Conservation (phyloP, 2,888 invertebrate species). For the Aspidiotus rigidus region DNA sequence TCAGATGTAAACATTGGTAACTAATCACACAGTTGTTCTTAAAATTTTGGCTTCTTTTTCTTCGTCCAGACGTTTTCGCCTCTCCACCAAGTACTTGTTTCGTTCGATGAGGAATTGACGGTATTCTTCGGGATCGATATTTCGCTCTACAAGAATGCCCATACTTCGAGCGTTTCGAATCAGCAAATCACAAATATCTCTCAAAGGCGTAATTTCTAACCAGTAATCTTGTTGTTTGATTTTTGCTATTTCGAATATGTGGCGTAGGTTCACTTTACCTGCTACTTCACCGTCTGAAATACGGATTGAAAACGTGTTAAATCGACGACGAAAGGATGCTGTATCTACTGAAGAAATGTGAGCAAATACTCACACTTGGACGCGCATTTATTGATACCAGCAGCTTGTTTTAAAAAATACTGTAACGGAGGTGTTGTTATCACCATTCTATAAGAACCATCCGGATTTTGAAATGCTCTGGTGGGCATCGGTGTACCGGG, state of each 20-base stretch:
- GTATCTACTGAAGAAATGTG: neutral
- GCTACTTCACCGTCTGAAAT: constrained; percentile 60
- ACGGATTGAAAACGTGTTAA: constrained; percentile 16
- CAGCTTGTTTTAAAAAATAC: constrained; percentile 87
- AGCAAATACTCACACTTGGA: neutral
- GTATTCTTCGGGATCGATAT: constrained; percentile 71
- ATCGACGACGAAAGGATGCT: constrained; percentile 5
- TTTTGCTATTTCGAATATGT: constrained; percentile 93
- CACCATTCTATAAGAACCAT: constrained; percentile 69
- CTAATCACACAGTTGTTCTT: constrained; percentile 50
- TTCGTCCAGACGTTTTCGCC: constrained; percentile 67
- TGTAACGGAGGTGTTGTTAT: constrained; percentile 81
- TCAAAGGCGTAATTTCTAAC: constrained; percentile 52
- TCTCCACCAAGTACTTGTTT: constrained; percentile 57
- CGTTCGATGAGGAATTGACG: constrained; percentile 69
- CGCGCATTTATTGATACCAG: constrained; percentile 76
- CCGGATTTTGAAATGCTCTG: constrained; percentile 70
- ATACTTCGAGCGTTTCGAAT: constrained; percentile 67
- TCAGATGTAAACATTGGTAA: neutral
- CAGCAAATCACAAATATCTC: constrained; percentile 70
- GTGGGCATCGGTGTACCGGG: constrained; percentile 83
- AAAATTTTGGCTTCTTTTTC: constrained; percentile 84
- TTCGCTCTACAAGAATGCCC: constrained; percentile 75
- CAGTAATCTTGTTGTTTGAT: constrained; percentile 86
- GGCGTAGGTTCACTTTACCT: constrained; percentile 87